Evolutionary conservation across 2,113 vertebrate genomes (phyloP), one percentile per base, ranked within the genome.

Genomic region (Psilopsiagon aurifrons): DNA sequence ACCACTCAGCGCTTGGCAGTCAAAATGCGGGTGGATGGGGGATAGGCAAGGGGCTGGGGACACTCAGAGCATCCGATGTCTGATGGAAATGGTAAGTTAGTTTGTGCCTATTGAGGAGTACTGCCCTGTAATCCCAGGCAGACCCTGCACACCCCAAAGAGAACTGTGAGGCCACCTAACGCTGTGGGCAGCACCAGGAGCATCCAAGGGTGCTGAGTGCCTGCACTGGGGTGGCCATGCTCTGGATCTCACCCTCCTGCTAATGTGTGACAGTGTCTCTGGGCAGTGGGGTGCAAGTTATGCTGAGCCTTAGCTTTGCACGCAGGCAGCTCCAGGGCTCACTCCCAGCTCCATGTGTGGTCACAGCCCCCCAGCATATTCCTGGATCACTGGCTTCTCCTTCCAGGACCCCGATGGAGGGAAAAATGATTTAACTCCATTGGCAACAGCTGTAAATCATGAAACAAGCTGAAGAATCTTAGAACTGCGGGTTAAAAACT

Each of bases 351-450:
- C 74, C 60, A 67, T 3, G 35, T 78, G 77, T 89, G 83, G 60
- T 46, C 84, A 51, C 37, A 25, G 39, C 35, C 25, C 35, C 64
- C 62, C 47, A 83, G 47, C 17, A 62, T 20, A 67, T 63, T 84
- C 69, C 80, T 82, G 81, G 47, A 77, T 41, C 2, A 1, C 43
- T 57, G 55, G 7, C 5, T 91, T 78, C 60, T 44, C 49, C 91
- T 46, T 86, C 35, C 68, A 66, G 83, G 24, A 83, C 16, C 60
- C 51, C 0, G 0, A 37, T 17, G 41, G 19, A 29, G 43, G 43
- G 60, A n/a, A 47, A 84, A 41, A 68, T 85, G 90, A 95, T 96
- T 94, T 96, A 94, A 75, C 43, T 8, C n/a, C 20, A 10, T 17
- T 97, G 95, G 90, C 95, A 93, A 27, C 1, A 20, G 54, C 28